Base-by-base conservation (phyloP, 2,888 invertebrate species). In the Leptinotarsa rubiginosa region DNA sequence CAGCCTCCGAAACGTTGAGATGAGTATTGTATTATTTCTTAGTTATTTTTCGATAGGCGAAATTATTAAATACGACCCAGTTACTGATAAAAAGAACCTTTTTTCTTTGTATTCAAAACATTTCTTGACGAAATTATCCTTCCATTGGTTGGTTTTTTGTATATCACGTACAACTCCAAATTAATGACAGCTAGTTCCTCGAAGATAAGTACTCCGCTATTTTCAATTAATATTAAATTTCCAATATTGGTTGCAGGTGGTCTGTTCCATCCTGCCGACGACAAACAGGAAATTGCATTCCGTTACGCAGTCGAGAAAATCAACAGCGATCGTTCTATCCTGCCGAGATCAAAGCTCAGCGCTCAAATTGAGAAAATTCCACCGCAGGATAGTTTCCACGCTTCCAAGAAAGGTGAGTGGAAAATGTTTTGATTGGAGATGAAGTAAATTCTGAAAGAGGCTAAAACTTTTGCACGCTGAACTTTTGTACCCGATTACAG, bases 381-480 rank as follows among this genome's bases (percentile, higher is more conserved):
- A 67, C 94, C 96, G 1, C 95, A 96, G 85, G 97, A 97, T 88
- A 97, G 97, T 87, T 97, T 97, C 86, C 96, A 96, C 87, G 96
- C 97, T 69, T 96, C 97, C 20, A 97, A 97, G 89, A 92, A 96
- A 92, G 97, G 97, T 97, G 88, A 89, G 88, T 87, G 69, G 12
- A 15, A 12, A 31, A 62, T 2, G 41, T n/a, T 62, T 62, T 7
- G 3, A 25, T 62, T 56, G 20, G 56, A 56, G 4, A 13, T 31
- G 31, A 31, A 31, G 31, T 31, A 10, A 31, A 31, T 31, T 31
- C 7, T 7, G 0, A 7, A 7, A 7, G 31, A 31, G 10, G 2
- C 31, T 31, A 1, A 31, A 31, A 31, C 31, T 31, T 31, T 2
- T 10, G 7, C 31, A 31, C 10, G 10, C 31, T 10, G 7, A 31